Percentiles rank a stretch among this genome's conserved stretches.
phyloP scores from a whole-genome alignment of 2,113 vertebrate species.

The Ailurus styani region DNA sequence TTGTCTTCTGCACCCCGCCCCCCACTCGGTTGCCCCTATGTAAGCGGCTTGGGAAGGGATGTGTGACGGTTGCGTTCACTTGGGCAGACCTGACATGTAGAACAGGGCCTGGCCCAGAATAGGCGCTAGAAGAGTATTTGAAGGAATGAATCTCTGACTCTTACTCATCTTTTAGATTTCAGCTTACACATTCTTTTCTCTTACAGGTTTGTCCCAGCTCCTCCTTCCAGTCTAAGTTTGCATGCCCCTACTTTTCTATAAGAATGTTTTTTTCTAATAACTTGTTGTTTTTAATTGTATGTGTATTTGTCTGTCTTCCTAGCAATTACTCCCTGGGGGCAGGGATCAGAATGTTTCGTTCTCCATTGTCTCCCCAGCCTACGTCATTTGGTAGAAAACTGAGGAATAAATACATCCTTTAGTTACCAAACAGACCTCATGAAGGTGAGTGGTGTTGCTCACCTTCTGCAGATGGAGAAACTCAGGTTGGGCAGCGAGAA shows the following conservation, averaged over 20 bases:
- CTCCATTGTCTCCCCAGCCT: not conserved
- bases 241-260: not conserved
- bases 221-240: not conserved
- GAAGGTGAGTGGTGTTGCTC: not conserved
- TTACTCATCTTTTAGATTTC: not conserved
- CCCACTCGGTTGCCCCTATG: fast-evolving
- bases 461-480: not conserved
- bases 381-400: not conserved
- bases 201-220: not conserved
- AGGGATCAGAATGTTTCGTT: not conserved
- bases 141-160: not conserved
- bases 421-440: not conserved
- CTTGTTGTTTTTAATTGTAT: not conserved
- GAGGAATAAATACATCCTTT: not conserved
- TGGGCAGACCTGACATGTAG: not conserved
- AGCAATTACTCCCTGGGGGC: not conserved
- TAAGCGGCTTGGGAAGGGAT: not conserved
- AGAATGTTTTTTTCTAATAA: not conserved
- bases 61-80: not conserved
- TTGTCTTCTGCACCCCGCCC: not conserved
- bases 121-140: not conserved
- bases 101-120: not conserved
- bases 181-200: not conserved
- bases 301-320: not conserved
- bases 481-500: not conserved